Percentiles rank a stretch among this genome's conserved stretches.
Conservation (phyloP, 53 echinoderm and acorn worm species). For the Actinopyga echinites region DNA sequence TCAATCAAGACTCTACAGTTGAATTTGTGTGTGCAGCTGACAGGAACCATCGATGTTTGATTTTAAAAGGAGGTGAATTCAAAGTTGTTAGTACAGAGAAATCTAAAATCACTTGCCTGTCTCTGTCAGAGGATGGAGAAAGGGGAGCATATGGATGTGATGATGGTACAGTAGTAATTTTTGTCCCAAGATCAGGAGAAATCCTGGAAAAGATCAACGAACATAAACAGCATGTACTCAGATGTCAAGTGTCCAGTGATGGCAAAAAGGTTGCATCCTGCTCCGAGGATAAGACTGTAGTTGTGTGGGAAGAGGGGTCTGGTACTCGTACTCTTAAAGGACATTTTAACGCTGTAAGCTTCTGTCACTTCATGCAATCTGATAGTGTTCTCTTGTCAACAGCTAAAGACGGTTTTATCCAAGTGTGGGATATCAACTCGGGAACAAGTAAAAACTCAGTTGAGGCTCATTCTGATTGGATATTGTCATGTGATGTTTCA, state of each 20-base stretch:
- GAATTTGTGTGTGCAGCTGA: slow-evolving; percentile 34
- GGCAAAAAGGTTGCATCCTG: slow-evolving; percentile 64
- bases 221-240: slow-evolving; percentile 56
- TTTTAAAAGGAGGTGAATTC: background rate
- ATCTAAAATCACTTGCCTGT: slow-evolving; percentile 38
- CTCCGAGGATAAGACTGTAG: slow-evolving; percentile 67
- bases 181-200: background rate
- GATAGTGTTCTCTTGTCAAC: slow-evolving; percentile 75
- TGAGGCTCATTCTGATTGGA: slow-evolving; percentile 67
- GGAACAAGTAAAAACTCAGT: slow-evolving; percentile 47
- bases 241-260: slow-evolving; percentile 62
- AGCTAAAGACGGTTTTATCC: slow-evolving; percentile 73
- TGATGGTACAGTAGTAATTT: slow-evolving; percentile 70
- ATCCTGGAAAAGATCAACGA: slow-evolving; percentile 38
- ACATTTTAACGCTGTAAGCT: slow-evolving; percentile 62
- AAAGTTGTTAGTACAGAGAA: slow-evolving; percentile 33
- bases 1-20: background rate
- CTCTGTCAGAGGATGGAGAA: slow-evolving; percentile 49
- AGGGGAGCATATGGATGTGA: slow-evolving; percentile 66
- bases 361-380: slow-evolving; percentile 62
- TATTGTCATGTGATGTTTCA: slow-evolving; percentile 82
- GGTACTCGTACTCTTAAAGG: slow-evolving; percentile 53
- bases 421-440: slow-evolving; percentile 71
- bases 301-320: slow-evolving; percentile 39
- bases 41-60: slow-evolving; percentile 9